Evolutionary conservation across 2,113 vertebrate genomes (phyloP).

Genomic region (Heptranchias perlo): DNA sequence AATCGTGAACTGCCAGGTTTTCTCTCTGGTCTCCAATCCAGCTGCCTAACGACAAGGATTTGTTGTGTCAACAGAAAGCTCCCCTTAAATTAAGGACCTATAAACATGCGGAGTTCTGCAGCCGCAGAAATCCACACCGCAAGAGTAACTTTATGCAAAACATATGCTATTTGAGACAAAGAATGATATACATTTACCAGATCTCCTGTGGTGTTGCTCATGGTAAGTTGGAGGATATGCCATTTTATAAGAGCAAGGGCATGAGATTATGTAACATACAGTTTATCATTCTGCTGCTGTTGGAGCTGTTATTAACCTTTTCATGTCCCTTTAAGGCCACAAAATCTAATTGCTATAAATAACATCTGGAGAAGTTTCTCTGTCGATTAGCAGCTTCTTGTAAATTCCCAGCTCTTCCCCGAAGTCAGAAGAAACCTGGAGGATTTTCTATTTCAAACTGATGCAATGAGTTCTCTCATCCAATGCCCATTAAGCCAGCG

Average conservation of each 20-base stretch:
- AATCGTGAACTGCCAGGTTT: slow-evolving; percentile 62
- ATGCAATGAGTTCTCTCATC: neutral
- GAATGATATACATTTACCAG: neutral
- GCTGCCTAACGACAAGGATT: slow-evolving; percentile 64
- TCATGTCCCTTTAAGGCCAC: neutral
- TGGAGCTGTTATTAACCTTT: neutral
- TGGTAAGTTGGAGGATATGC: neutral
- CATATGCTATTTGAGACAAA: neutral
- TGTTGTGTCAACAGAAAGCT: slow-evolving; percentile 48
- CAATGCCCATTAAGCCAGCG: neutral
- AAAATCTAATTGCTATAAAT: neutral
- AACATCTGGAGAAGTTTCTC: neutral
- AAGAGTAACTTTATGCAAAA: slow-evolving; percentile 26
- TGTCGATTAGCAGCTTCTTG: neutral
- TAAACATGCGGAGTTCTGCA: slow-evolving; percentile 39
- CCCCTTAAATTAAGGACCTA: slow-evolving; percentile 42
- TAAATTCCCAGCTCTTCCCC: neutral
- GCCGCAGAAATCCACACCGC: slow-evolving; percentile 25
- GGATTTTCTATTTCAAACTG: neutral
- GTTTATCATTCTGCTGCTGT: neutral
- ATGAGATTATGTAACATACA: neutral
- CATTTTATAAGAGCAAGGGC: neutral
- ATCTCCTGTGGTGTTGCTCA: neutral
- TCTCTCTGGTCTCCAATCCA: slow-evolving; percentile 95
- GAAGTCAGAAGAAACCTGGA: neutral